phyloP scores from a whole-genome alignment of 2,797 vertebrate species.

The Aplochiton taeniatus region DNA sequence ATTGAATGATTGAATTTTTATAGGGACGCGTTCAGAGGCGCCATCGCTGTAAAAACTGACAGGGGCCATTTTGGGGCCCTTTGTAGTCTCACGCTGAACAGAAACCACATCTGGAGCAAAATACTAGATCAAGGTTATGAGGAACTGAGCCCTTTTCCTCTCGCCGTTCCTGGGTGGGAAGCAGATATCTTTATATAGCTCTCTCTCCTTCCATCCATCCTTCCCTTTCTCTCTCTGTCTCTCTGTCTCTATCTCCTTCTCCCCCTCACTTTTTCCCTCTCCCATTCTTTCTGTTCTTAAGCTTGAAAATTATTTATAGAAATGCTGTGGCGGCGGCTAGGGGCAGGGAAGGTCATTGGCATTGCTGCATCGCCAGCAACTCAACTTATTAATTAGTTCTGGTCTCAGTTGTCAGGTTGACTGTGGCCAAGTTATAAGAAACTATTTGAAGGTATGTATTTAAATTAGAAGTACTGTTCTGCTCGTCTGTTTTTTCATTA shows the following conservation, averaged over 20 bases:
- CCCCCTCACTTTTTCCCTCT: conserved; percentile 45
- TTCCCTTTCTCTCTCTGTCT: conserved; percentile 48
- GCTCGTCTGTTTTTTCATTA: too few relatives aligned
- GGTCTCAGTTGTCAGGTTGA: too few relatives aligned
- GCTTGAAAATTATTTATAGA: too few relatives aligned
- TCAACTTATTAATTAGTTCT: too few relatives aligned
- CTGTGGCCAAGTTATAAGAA: too few relatives aligned
- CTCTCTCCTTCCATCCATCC: conserved; percentile 27
- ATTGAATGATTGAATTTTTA: conserved; percentile 29
- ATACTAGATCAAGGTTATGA: conserved; percentile 45
- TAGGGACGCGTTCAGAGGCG: conserved; percentile 26
- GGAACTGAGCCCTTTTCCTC: conserved; percentile 24
- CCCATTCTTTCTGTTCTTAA: too few relatives aligned
- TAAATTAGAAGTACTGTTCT: too few relatives aligned
- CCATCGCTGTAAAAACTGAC: conserved; percentile 35
- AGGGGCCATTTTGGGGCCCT: conserved; percentile 34
- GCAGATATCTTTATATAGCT: conserved; percentile 49
- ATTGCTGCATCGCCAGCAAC: too few relatives aligned
- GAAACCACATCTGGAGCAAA: conserved; percentile 49
- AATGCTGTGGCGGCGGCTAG: too few relatives aligned
- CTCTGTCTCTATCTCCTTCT: conserved; percentile 9
- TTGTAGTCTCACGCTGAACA: conserved; percentile 34
- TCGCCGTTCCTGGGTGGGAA: conserved; percentile 44
- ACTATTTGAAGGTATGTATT: too few relatives aligned
- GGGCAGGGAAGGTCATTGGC: too few relatives aligned